phyloP scores from a whole-genome alignment of 2,797 vertebrate species.

The Varecia variegata region DNA sequence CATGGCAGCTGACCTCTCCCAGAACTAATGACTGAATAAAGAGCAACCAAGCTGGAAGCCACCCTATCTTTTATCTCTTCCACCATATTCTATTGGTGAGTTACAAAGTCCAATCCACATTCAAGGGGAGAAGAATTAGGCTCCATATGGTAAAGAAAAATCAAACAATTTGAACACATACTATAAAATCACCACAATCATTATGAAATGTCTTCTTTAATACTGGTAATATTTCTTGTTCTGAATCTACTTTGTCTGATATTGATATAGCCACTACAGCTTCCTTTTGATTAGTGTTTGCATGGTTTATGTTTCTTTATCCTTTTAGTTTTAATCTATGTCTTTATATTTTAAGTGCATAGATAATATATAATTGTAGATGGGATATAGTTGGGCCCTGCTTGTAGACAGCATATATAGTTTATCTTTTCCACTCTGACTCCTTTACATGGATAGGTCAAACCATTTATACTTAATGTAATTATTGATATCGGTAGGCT shows the following conservation, averaged over 20 bases:
- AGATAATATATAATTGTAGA: background rate
- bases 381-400: background rate
- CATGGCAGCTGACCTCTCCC: background rate
- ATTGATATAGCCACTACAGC: background rate
- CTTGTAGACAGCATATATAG: background rate
- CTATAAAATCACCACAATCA: background rate
- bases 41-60: background rate
- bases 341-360: background rate
- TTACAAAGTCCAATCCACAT: background rate
- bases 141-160: background rate
- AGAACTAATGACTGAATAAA: background rate
- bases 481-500: background rate
- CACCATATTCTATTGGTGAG: background rate
- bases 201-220: conserved; percentile 11
- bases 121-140: background rate
- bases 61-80: background rate
- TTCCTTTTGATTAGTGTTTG: background rate
- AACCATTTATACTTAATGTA: background rate
- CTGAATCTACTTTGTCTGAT: background rate
- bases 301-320: background rate
- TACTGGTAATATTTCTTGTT: background rate
- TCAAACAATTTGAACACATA: background rate
- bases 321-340: conserved; percentile 5
- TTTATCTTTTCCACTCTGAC: background rate
- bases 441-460: background rate